Evolutionary conservation across 1,140 invertebrate species (phyloP).

Genomic region (Sycophila sp.): DNA sequence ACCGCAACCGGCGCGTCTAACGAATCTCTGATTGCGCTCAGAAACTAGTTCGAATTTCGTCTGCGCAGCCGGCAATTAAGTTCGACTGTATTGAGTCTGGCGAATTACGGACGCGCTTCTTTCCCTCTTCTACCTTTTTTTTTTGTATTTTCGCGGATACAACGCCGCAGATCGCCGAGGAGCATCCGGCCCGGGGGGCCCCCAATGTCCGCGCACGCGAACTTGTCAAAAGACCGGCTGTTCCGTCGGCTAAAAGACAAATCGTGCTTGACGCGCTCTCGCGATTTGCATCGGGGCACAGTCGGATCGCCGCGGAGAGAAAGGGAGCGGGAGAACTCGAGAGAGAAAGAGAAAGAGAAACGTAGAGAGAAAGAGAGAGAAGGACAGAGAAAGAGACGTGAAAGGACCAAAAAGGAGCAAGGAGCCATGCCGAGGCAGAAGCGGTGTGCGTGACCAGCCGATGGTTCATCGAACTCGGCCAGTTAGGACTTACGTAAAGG

Average conservation of each 20-base stretch:
- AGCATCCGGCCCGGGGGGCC: not conserved
- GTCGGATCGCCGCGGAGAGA: not conserved
- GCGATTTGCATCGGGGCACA: not conserved
- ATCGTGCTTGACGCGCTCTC: not conserved
- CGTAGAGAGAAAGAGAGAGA: not conserved
- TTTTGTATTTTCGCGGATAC: no score
- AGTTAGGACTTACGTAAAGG: conserved; percentile 35
- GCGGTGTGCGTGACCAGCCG: conserved; percentile 22
- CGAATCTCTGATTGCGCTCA: no score
- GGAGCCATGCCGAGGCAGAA: not conserved
- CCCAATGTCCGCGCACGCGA: conserved; percentile 13
- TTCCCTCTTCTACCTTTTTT: no score
- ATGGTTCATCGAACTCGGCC: conserved; percentile 27
- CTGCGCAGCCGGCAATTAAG: conserved; percentile 1
- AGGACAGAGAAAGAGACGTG: not conserved
- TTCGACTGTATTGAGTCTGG: not conserved
- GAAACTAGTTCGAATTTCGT: not conserved
- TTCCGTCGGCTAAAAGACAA: not conserved
- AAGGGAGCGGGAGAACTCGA: not conserved
- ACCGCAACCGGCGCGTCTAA: not conserved
- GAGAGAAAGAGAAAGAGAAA: not conserved
- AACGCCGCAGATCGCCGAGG: no score
- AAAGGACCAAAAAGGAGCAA: conserved; percentile 25
- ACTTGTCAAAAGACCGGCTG: not conserved
- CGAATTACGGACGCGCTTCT: not conserved